These are phyloP conservation scores for Callopanchax toddi DNA, from an alignment of 2,113 vertebrate species.

Conservation along the genomic window DNA sequence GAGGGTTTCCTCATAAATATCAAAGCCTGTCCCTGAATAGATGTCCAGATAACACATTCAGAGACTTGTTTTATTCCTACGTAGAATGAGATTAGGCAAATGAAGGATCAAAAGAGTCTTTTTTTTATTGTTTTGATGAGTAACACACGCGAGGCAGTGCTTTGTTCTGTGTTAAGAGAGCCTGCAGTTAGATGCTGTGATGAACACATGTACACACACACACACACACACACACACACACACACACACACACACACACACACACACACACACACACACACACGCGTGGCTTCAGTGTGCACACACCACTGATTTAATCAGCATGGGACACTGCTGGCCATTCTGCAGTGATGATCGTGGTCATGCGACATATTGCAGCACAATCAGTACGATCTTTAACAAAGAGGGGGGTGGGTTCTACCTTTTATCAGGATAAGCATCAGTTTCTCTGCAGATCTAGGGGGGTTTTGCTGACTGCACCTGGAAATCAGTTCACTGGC, in stretches of 20 bases:
- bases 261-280: slow-evolving; percentile 28
- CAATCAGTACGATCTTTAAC: slow-evolving; percentile 62
- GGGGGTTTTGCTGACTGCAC: slow-evolving; percentile 44
- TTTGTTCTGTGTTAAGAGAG: slow-evolving; percentile 65
- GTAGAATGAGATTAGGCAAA: slow-evolving; percentile 54
- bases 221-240: not conserved
- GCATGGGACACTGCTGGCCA: slow-evolving; percentile 45
- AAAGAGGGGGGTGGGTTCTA: slow-evolving; percentile 28
- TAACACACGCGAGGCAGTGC: slow-evolving; percentile 45
- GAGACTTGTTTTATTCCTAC: slow-evolving; percentile 58
- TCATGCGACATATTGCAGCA: slow-evolving; percentile 78
- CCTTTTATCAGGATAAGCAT: slow-evolving; percentile 69
- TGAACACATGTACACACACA: slow-evolving; percentile 38
- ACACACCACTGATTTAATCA: slow-evolving; percentile 65
- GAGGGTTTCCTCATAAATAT: slow-evolving; percentile 75
- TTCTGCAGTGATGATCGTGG: slow-evolving; percentile 57
- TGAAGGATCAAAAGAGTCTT: slow-evolving; percentile 61
- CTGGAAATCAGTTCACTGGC: slow-evolving; percentile 40
- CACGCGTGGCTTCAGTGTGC: slow-evolving; percentile 34
- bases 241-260: slow-evolving; percentile 11
- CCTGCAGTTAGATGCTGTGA: slow-evolving; percentile 39
- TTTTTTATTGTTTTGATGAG: slow-evolving; percentile 40
- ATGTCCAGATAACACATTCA: slow-evolving; percentile 58
- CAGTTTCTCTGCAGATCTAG: slow-evolving; percentile 53
- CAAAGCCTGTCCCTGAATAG: slow-evolving; percentile 74